Base-by-base conservation (phyloP, 2,888 invertebrate species). In the Tenthredo notha region DNA sequence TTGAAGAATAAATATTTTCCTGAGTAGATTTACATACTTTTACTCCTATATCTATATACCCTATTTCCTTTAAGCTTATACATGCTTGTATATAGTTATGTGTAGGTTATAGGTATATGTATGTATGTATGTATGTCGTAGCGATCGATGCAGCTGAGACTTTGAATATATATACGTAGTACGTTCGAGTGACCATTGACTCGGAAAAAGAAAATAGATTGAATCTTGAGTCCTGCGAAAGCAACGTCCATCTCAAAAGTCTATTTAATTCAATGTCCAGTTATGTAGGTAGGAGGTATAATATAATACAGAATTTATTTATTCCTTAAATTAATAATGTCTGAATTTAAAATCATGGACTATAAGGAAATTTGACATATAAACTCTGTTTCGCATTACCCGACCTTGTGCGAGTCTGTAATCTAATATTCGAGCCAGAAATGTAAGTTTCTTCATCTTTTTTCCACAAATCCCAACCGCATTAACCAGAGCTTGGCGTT, bases 181-280 rank as follows among this genome's bases (percentile, higher is more conserved):
- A 74, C 72, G 72, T 43, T 72, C 72, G 72, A 74, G 72, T 74
- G 72, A 74, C 72, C 72, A 43, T 40, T 43, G 72, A 74, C 40
- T 74, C 18, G 72, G 72, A 74, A 74, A 74, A 43, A 21, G 33
- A 40, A 74, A 40, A 74, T 74, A 43, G 72, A 74, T 74, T 74
- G 72, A 67, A 67, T 67, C 29, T 61, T 67, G 67, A 43, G 43
- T 40, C 21, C 12, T 12, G 15, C 21, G 43, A 4, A n/a, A 43
- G 61, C 12, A 21, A 72, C 72, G n/a, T 74, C 29, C 21, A 43
- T 21, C 21, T 25, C 7, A 40, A 70, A 70, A 70, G 15, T 70
- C 25, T 29, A 70, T 70, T 29, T 7, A 37, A 70, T 37, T n/a
- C 10, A 12, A 61, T 25, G 25, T 25, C 61, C 61, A 12, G 21